Evolutionary conservation across 2,888 invertebrate genomes (phyloP), one percentile per base, ranked within the genome.

Genomic region (Eupithecia exiguata): DNA sequence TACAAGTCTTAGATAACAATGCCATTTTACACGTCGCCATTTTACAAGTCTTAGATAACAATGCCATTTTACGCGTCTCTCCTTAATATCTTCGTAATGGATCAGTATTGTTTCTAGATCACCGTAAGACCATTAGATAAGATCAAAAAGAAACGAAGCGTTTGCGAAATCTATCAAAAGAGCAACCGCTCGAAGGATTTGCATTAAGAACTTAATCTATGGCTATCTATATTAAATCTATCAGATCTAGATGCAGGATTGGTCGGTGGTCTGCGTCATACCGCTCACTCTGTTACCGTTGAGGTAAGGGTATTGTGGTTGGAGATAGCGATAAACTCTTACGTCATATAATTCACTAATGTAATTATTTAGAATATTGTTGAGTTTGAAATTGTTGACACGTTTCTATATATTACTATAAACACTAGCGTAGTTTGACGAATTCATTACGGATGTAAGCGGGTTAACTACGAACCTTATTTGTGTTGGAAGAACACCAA

Each of bases 161-260:
- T 21, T 79, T 68, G 62, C 65, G 77, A 75, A 76, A 58, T 16
- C 73, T 79, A 78, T 79, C 43, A 25, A 30, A 30, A 38, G 63
- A 65, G 35, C 63, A 65, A 66, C 21, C 5, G 18, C 38, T 66
- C 25, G 14, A 65, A 40, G 66, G 40, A 66, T 66, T 66, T 25
- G 25, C 66, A 66, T 66, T 40, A 66, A 16, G 66, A 21, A 25
- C 25, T 65, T 38, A 25, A 66, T 66, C 65, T 65, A 40, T n/a
- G 38, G 35, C 65, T 65, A 63, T 36, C 63, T 61, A 18, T 35
- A 62, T 30, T 62, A n/a, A 35, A 65, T 65, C 65, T 65, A 65
- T 65, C 10, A 21, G 35, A 62, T 62, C 30, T 62, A 35, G 62
- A 62, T 62, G 18, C 18, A 35, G 40, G 40, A 66, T 9, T 40